Evolutionary conservation across 2,113 vertebrate species (phyloP).

Genomic region (Sphyrna mokarran): DNA sequence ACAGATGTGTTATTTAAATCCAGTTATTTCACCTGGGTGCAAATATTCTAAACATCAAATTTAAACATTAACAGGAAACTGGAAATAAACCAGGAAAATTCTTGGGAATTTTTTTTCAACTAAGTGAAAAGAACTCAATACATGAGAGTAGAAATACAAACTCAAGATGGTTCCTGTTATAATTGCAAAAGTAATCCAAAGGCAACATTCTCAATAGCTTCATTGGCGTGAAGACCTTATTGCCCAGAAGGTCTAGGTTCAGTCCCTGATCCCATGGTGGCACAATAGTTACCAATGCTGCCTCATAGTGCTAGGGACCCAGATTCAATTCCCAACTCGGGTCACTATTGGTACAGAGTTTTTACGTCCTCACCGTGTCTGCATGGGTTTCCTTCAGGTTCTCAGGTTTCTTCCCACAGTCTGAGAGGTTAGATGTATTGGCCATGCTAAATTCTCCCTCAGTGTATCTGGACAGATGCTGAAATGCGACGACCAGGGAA

Average conservation of each 20-base stretch:
- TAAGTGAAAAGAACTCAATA: not conserved
- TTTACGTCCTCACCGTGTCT: too few relatives aligned
- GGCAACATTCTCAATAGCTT: not conserved
- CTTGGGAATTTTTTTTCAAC: not conserved
- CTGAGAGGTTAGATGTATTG: too few relatives aligned
- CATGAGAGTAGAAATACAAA: not conserved
- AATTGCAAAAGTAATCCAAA: not conserved
- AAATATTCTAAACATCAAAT: not conserved
- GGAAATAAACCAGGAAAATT: slow-evolving; percentile 18
- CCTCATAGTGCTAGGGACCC: too few relatives aligned
- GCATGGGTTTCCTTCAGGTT: too few relatives aligned
- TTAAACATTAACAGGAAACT: slow-evolving; percentile 28
- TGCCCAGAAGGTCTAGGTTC: not conserved
- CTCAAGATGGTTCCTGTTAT: not conserved
- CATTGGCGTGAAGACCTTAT: not conserved
- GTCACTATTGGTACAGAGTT: too few relatives aligned
- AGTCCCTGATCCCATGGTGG: not conserved
- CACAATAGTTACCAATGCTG: too few relatives aligned
- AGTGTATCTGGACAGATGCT: too few relatives aligned
- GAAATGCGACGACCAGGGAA: too few relatives aligned
- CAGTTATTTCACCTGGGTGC: slow-evolving; percentile 12
- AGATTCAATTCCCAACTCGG: too few relatives aligned
- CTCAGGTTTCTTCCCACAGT: too few relatives aligned
- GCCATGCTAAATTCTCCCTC: too few relatives aligned
- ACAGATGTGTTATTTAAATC: not conserved